Conservation (phyloP, 2,797 vertebrate genomes). For the Spheniscus humboldti region DNA sequence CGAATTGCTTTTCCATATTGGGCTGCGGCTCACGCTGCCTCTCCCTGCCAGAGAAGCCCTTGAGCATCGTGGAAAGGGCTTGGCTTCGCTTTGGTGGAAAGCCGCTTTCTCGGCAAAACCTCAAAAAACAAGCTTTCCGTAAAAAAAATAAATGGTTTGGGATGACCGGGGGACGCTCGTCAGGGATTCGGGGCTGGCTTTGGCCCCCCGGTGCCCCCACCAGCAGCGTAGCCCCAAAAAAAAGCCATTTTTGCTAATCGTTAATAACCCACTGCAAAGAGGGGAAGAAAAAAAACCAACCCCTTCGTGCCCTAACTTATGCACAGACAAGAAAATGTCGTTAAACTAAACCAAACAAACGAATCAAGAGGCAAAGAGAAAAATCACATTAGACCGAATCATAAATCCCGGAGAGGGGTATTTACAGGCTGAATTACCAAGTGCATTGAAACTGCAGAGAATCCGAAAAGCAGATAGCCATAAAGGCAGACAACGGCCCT, state of each 20-base stretch:
- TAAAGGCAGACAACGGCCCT: conserved; percentile 46
- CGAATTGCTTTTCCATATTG: background rate
- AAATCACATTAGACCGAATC: background rate
- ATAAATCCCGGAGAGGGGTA: conserved; percentile 28
- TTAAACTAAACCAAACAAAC: conserved; percentile 42
- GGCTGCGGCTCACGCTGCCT: background rate
- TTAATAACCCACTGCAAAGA: background rate
- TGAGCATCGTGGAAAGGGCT: background rate
- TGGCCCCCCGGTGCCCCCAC: accelerated
- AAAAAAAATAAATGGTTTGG: background rate
- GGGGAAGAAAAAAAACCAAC: background rate
- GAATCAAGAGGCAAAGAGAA: conserved; percentile 9
- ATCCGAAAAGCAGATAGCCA: conserved; percentile 1
- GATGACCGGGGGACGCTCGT: accelerated
- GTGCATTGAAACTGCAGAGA: conserved; percentile 14
- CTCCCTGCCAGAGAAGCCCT: background rate
- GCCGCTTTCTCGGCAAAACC: background rate
- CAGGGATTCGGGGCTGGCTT: background rate
- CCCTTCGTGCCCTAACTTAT: background rate
- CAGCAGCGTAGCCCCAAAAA: accelerated
- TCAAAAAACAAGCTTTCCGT: background rate
- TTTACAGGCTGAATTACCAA: conserved; percentile 33
- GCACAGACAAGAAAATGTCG: background rate
- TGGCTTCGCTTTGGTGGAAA: background rate
- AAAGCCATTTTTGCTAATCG: background rate